Conservation (phyloP, 1,140 invertebrate species). For the Arion vulgaris region DNA sequence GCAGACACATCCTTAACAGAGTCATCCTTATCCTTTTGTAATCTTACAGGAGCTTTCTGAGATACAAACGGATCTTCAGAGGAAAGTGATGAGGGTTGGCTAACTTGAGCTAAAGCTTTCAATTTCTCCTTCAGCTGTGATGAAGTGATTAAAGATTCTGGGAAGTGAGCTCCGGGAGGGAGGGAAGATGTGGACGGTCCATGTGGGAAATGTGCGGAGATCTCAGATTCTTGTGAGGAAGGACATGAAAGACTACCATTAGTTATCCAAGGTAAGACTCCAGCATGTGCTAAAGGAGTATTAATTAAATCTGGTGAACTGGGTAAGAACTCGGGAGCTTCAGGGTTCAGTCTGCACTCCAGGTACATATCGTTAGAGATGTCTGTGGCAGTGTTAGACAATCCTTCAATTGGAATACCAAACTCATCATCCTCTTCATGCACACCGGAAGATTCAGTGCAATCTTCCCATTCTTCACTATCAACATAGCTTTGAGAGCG, state of each 20-base stretch:
- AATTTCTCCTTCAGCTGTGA: neutral
- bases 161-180: neutral
- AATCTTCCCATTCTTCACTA: slow-evolving; percentile 60
- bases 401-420: neutral
- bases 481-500: slow-evolving; percentile 46
- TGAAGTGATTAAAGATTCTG: neutral
- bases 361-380: slow-evolving; percentile 37
- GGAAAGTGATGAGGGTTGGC: neutral
- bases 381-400: neutral
- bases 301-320: slow-evolving; percentile 51
- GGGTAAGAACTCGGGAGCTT: slow-evolving; percentile 57
- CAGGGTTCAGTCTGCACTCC: slow-evolving; percentile 56
- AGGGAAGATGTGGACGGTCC: neutral
- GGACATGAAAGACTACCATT: slow-evolving; percentile 33
- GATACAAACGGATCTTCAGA: too few species aligned
- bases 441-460: slow-evolving; percentile 47
- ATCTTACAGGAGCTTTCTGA: neutral
- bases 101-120: neutral
- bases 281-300: slow-evolving; percentile 44
- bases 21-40: neutral
- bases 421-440: slow-evolving; percentile 42
- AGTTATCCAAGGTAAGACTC: slow-evolving; percentile 39
- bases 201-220: slow-evolving; percentile 1
- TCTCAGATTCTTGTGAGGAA: neutral
- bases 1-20: neutral